Evolutionary conservation across 2,888 invertebrate genomes (phyloP).

Genomic region (Spatulosminthurus flaviceps): DNA sequence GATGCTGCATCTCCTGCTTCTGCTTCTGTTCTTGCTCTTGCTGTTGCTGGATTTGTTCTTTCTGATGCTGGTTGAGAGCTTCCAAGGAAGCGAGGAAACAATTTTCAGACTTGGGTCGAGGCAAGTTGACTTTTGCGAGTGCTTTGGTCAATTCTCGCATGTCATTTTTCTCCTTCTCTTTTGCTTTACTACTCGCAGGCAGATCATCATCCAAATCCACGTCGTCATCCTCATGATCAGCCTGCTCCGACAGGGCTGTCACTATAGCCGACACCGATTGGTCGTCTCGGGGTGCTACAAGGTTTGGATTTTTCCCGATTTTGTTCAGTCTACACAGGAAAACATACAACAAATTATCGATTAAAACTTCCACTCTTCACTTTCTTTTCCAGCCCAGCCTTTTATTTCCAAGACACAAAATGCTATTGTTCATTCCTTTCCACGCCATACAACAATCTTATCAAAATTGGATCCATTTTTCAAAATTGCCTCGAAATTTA

Average conservation of each 20-base stretch:
- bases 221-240: conserved; percentile 77
- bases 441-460: too few relatives aligned
- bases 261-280: conserved; percentile 93
- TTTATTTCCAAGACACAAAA: too few relatives aligned
- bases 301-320: conserved; percentile 96
- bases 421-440: too few relatives aligned
- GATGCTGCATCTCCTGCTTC: background rate
- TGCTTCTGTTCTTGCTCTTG: conserved; percentile 29
- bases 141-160: conserved; percentile 63
- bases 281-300: conserved; percentile 77
- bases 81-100: conserved; percentile 74
- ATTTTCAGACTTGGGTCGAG: conserved; percentile 84
- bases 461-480: too few relatives aligned
- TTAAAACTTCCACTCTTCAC: background rate
- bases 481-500: too few relatives aligned
- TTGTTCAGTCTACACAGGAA: conserved; percentile 80
- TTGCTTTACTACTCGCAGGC: conserved; percentile 55
- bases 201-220: conserved; percentile 61
- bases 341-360: conserved; percentile 15
- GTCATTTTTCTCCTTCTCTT: conserved; percentile 61
- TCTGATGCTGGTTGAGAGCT: conserved; percentile 53
- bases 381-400: too few relatives aligned
- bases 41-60: conserved; percentile 28
- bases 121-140: conserved; percentile 66
- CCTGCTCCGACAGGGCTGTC: conserved; percentile 89